These are phyloP conservation scores for Camponotus floridanus DNA, from an alignment of 1,140 invertebrate genomes.

Conservation along the genomic window DNA sequence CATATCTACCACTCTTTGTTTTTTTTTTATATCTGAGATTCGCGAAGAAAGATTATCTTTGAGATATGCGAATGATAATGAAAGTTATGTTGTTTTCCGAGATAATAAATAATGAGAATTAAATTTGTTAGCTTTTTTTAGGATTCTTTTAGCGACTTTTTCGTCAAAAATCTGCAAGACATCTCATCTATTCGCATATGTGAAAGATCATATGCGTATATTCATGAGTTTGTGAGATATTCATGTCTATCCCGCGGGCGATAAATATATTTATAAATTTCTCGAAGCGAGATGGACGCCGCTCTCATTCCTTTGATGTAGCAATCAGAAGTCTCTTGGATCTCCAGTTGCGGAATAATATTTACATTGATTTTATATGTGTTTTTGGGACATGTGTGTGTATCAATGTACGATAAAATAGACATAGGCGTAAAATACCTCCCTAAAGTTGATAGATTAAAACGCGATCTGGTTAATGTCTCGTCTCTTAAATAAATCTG, in stretches of 20 bases:
- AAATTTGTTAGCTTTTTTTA: neutral
- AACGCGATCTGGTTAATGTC: neutral
- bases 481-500: neutral
- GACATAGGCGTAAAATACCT: neutral
- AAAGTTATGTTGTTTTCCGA: too few species aligned
- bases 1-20: neutral
- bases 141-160: neutral
- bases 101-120: conserved; percentile 3
- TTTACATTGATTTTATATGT: neutral
- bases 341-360: neutral
- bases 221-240: neutral
- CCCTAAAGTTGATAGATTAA: neutral
- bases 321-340: conserved; percentile 31
- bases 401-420: neutral
- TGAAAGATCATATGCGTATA: conserved; percentile 16
- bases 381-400: neutral
- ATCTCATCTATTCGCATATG: neutral
- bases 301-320: conserved; percentile 15
- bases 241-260: neutral
- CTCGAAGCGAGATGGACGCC: neutral
- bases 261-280: neutral
- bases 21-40: neutral
- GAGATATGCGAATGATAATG: neutral
- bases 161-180: neutral
- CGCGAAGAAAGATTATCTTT: neutral